phyloP scores from a whole-genome alignment of 2,888 invertebrate genomes.

The Peribatodes rhomboidaria region DNA sequence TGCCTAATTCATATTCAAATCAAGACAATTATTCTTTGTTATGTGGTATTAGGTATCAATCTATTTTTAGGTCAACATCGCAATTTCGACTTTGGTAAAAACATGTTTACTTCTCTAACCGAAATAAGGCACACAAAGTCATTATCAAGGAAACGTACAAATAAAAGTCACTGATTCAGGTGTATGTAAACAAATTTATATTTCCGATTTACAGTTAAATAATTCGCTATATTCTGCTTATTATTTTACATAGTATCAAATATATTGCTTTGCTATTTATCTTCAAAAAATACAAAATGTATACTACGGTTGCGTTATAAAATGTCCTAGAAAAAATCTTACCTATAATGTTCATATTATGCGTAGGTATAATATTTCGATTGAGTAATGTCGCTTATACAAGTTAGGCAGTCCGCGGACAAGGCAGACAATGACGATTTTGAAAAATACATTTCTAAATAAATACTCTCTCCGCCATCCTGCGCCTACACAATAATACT shows the following conservation, averaged over 20 bases:
- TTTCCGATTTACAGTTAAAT: conserved; percentile 77
- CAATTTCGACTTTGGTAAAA: conserved; percentile 15
- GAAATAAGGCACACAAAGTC: conserved; percentile 10
- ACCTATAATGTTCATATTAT: conserved; percentile 81
- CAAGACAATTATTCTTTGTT: not conserved
- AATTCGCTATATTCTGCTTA: conserved; percentile 70
- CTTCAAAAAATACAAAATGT: conserved; percentile 86
- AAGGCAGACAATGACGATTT: conserved; percentile 47
- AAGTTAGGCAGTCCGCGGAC: conserved; percentile 40
- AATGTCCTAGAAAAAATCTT: conserved; percentile 81
- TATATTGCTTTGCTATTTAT: conserved; percentile 81
- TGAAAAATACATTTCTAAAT: conserved; percentile 66
- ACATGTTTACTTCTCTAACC: conserved; percentile 26
- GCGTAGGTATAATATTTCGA: conserved; percentile 70
- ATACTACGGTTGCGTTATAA: conserved; percentile 74
- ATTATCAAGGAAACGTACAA: conserved; percentile 42
- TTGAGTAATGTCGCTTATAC: conserved; percentile 65
- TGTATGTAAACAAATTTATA: conserved; percentile 84
- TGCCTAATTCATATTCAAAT: too few species aligned
- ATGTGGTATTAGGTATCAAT: not conserved
- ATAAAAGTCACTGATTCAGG: conserved; percentile 65
- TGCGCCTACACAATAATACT: conserved; percentile 79
- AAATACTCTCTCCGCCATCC: conserved; percentile 78
- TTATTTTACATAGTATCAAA: conserved; percentile 78
- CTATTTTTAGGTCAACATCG: conserved; percentile 15